These are phyloP conservation scores for Cephus spinipes DNA, from an alignment of 2,888 invertebrate genomes.

Conservation along the genomic window DNA sequence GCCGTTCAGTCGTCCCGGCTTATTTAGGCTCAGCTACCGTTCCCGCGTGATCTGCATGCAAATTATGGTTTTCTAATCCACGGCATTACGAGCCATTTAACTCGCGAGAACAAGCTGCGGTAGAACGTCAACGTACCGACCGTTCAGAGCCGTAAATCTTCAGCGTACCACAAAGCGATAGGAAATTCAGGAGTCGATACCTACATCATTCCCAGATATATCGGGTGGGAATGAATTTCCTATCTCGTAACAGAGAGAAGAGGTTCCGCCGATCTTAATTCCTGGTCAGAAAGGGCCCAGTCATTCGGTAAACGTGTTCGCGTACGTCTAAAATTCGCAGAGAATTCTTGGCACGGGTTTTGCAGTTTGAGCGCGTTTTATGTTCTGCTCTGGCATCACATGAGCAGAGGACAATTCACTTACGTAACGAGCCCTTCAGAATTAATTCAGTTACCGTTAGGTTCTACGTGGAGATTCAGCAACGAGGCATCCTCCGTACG, in stretches of 20 bases:
- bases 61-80: constrained; percentile 40
- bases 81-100: neutral
- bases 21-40: neutral
- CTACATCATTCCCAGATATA: neutral
- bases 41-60: neutral
- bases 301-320: constrained; percentile 28
- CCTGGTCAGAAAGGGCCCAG: constrained; percentile 18
- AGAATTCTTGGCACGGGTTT: constrained; percentile 45
- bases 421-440: constrained; percentile 32
- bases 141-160: neutral
- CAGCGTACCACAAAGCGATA: neutral
- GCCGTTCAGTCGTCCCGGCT: neutral
- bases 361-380: constrained; percentile 26
- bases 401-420: constrained; percentile 42
- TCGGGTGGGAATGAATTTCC: neutral
- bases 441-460: neutral
- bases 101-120: neutral
- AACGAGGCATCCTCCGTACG: neutral
- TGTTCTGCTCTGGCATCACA: constrained; percentile 40
- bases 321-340: constrained; percentile 24
- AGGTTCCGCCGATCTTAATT: constrained; percentile 13
- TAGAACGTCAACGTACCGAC: neutral
- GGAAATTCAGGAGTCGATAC: neutral
- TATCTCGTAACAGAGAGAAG: neutral
- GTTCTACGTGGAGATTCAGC: neutral